Evolutionary conservation across 2,797 vertebrate species (phyloP), one percentile per base, ranked within the genome.

Genomic region (Apogon talboti): DNA sequence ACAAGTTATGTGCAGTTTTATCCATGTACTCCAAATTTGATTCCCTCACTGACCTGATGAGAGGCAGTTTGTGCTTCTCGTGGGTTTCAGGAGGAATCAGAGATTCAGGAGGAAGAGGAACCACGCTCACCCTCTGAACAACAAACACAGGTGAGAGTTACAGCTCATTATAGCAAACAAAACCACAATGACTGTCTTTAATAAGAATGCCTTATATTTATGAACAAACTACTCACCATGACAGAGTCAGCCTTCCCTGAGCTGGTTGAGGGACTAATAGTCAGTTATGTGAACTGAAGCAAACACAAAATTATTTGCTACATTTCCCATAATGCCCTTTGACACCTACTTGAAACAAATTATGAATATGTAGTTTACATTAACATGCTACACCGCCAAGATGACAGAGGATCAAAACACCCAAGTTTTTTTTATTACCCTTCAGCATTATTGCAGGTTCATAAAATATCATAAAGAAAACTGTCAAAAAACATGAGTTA

Each of bases 1-100:
- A 19, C 5, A 47, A 3, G 11, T 19, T 43, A 46, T 46, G n/a
- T 46, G 3, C 12, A 38, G 5, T 1, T 38, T 53, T 38, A 53
- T 53, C 7, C 24, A 28, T 28, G 4, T 28, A 28, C 24, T 28
- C 19, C 24, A 28, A 28, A 5, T 28, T 28, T 28, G 24, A 28
- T 7, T 43, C 11, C 9, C 44, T 18, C 5, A 40, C 28, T 21
- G 68, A 98, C 97, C 95, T 98, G 78, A 95, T 90, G 24, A 98
- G 90, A 0, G 95, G 96, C 15, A 91, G 90, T 8, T 82, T 93
- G 40, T 87, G 93, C 83, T 97, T 98, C 71, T 97, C 96, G 0
- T 53, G 19, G 0, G 93, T 91, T 0, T 97, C 95, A 0, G 84
- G 92, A 8, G 94, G 91, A 43, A 97, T 93, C 71, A 99, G 87